Evolutionary conservation across 2,113 vertebrate genomes (phyloP).

Genomic region (Microtus montanus): DNA sequence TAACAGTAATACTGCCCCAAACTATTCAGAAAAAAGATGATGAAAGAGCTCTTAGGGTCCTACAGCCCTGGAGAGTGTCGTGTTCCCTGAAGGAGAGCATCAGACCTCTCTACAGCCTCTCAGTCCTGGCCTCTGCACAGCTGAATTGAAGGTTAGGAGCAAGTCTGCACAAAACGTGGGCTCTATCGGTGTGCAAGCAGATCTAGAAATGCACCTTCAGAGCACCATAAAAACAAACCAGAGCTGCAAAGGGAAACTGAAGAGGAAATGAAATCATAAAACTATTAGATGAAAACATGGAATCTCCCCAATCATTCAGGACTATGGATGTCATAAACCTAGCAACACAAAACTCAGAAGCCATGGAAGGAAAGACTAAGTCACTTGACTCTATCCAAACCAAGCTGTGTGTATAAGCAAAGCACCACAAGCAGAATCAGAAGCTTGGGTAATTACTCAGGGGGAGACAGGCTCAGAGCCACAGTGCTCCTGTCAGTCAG

Average conservation of each 20-base stretch:
- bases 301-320: background rate
- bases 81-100: background rate
- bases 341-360: slow-evolving; percentile 20
- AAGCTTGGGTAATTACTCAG: background rate
- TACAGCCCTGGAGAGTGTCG: fast-evolving
- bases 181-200: background rate
- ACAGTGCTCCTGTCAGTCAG: background rate
- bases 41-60: no score
- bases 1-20: background rate
- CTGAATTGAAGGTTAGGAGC: background rate
- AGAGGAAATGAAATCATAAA: slow-evolving; percentile 9
- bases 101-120: background rate
- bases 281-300: background rate
- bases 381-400: background rate
- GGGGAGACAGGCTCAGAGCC: background rate
- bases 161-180: background rate
- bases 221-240: background rate
- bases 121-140: background rate
- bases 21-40: background rate
- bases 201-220: background rate
- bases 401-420: background rate
- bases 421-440: background rate
- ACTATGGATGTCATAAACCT: background rate
- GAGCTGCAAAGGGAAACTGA: background rate
- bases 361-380: background rate